Evolutionary conservation across 2,797 vertebrate species (phyloP), one percentile per base, ranked within the genome.

Genomic region (Telmatherina bonti): DNA sequence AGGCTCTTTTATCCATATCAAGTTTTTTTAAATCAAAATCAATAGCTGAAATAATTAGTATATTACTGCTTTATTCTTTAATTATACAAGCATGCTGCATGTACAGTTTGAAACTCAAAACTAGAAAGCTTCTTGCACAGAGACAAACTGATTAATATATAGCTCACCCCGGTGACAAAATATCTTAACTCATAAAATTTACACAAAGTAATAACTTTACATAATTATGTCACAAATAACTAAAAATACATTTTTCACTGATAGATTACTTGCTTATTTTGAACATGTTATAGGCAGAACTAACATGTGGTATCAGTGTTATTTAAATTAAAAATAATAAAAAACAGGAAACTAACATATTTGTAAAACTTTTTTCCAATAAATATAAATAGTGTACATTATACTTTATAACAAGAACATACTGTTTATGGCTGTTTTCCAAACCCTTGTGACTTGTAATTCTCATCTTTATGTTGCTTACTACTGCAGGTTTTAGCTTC

Each of bases 1-100:
- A 18, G 51, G 52, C 59, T 73, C 47, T 56, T 75, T 81, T 62
- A 58, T 62, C 30, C 60, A 41, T 63, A 43, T 54, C 49, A 60
- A 20, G 4, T 47, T 45, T 62, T 82, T 83, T 82, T 58, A 27
- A 83, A 82, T 78, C 72, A 70, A 83, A 65, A 72, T 36, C 1
- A 30, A 69, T 77, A 47, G n/a, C 22, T 38, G 0, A 74, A 52
- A 43, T 58, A 0, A 63, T 43, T 59, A 20, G 20, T 45, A 52
- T 53, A 45, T 33, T 61, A 43, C 22, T 41, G 49, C 53, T 84
- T 70, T 63, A 63, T 82, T 86, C 31, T 51, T 10, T 64, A 52
- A 49, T 71, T 29, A 60, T 49, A 51, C 27, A 74, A 31, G 11
- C 1, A 65, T 51, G 56, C 18, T 54, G 22, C 51, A 49, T 49